These are phyloP conservation scores for Parelbella ahira DNA, from an alignment of 2,888 invertebrate species.

Conservation along the genomic window DNA sequence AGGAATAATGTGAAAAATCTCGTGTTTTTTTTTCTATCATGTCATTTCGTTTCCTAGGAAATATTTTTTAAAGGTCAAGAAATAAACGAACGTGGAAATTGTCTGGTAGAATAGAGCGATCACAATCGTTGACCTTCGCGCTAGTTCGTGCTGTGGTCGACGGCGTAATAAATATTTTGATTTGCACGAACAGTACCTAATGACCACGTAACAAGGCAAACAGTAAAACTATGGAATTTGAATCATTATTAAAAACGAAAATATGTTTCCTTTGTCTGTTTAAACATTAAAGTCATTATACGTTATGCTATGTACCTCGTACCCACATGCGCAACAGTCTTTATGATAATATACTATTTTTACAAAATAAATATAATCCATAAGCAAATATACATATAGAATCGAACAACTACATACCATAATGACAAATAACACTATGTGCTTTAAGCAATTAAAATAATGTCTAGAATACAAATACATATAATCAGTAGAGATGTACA, in stretches of 20 bases:
- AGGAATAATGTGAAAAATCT: constrained; percentile 49
- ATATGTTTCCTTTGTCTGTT: too few relatives aligned
- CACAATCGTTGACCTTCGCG: constrained; percentile 60
- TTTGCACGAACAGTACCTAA: constrained; percentile 27
- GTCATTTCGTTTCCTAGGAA: constrained; percentile 39
- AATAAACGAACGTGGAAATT: constrained; percentile 33
- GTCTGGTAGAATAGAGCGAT: constrained; percentile 37
- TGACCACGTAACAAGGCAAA: constrained; percentile 23
- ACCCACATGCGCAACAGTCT: too few relatives aligned
- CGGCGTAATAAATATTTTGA: constrained; percentile 42
- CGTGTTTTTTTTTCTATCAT: constrained; percentile 29
- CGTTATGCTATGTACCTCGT: too few relatives aligned
- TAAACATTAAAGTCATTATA: too few relatives aligned
- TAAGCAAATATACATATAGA: too few relatives aligned
- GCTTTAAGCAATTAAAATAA: too few relatives aligned
- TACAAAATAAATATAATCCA: too few relatives aligned
- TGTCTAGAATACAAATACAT: too few relatives aligned
- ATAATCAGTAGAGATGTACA: too few relatives aligned
- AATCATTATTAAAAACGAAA: constrained; percentile 10
- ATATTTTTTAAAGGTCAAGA: constrained; percentile 38
- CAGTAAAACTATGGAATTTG: constrained; percentile 27
- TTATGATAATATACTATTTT: too few relatives aligned
- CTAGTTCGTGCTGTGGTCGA: constrained; percentile 28
- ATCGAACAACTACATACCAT: too few relatives aligned
- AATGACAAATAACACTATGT: too few relatives aligned